Evolutionary conservation across 2,888 invertebrate genomes (phyloP), one percentile per base, ranked within the genome.

Genomic region (Brenthis daphne): DNA sequence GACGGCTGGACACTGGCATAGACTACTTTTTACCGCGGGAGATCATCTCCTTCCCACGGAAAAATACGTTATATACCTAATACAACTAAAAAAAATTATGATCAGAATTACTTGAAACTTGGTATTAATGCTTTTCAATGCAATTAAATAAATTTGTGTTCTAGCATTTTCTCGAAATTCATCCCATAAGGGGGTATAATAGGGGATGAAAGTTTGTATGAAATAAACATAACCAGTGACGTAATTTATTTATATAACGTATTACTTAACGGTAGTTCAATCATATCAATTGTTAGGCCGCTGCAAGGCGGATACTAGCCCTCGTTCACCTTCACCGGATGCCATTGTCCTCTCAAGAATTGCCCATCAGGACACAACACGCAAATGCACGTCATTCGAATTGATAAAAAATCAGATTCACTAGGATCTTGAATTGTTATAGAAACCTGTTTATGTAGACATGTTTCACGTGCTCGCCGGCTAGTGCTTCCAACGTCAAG

Each of bases 401-500:
- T 72, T 69, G 43, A 79, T 81, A 81, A 85, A 85, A 84, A 82
- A 81, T 82, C 83, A 82, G 81, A 77, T 81, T 80, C 83, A 83
- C 84, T 85, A 88, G 87, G 87, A 88, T 87, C 75, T 85, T 73
- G 77, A 76, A 82, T 81, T 74, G 79, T 78, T 64, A 78, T 79
- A 76, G 77, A 79, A 85, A 85, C 85, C 81, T 79, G 85, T 85
- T 85, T 81, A 69, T 76, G 76, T 74, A 76, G 77, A 82, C 83
- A 82, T 84, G 86, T 88, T 86, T 87, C 85, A 86, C 87, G 85
- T 84, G 85, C 80, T 82, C 83, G 83, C 80, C 81, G 77, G 80
- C 80, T 6, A 16, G 77, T 78, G 69, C 77, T 71, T 82, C n/a
- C 81, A 79, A 70, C 77, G 65, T 79, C 88, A 86, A 89, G 85